Base-by-base conservation (phyloP, 1,140 invertebrate species). In the Drosophila bocqueti region DNA sequence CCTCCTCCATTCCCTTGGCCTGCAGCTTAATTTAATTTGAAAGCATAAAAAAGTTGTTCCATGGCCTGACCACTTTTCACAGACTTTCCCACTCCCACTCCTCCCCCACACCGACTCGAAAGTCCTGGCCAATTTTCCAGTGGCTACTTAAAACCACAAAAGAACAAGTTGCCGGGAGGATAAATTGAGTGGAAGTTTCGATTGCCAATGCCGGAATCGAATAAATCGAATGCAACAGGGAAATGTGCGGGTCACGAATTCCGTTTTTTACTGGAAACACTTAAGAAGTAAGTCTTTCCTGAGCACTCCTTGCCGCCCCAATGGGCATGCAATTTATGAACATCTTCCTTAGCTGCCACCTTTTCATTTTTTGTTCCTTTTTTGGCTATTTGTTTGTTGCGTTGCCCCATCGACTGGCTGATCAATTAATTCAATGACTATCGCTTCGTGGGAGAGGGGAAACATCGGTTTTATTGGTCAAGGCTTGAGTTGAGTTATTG, bases 391-490 rank as follows among this genome's bases (percentile, higher is more conserved):
- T 72, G 71, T 83, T 87, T 80, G 83, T 83, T 80, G 73, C 52
- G 71, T 45, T 62, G 10, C 47, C 18, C 34, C 15, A 18, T 26
- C 21, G 21, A 15, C 64, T 65, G 49, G 29, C 54, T 71, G 71
- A 81, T 81, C 84, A 89, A 89, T 89, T 90, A 89, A 89, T 84
- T 84, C 69, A 75, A 84, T 61, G 66, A 55, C 50, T 18, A 84
- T 50, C 63, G 65, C 58, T 43, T 76, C 24, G 66, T 58, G 59
- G 5, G 38, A 38, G 42, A 31, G 38, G 46, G 42, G 26, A 13
- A 55, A 45, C 52, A 49, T 43, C 16, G 63, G 36, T 47, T 76
- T 76, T 76, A 72, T 83, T 83, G 63, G 74, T 29, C 64, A 42
- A 64, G 77, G 66, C 52, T 46, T 49, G 34, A 57, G 46, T 50